Percentiles rank a stretch among this genome's conserved stretches.
Evolutionary conservation across 2,888 invertebrate species (phyloP).

Genomic region (Agrochola circellaris): DNA sequence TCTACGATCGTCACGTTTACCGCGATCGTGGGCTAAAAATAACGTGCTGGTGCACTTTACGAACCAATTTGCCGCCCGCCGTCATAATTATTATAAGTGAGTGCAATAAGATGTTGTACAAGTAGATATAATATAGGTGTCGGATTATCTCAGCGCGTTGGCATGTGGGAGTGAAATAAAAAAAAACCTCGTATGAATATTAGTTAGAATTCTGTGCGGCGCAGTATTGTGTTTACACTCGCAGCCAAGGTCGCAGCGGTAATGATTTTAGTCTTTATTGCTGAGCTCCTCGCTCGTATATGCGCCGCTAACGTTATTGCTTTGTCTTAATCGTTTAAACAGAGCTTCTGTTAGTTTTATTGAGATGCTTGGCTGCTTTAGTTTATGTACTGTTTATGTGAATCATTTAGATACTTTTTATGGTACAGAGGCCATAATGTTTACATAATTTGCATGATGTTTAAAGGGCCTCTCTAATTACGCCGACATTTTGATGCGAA

Average conservation of each 20-base stretch:
- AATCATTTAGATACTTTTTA: neutral
- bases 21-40: conserved; percentile 67
- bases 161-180: conserved; percentile 53
- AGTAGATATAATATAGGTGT: conserved; percentile 40
- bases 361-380: conserved; percentile 27
- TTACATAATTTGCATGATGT: conserved; percentile 14
- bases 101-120: conserved; percentile 42
- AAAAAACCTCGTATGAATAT: conserved; percentile 57
- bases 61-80: conserved; percentile 52
- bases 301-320: conserved; percentile 33
- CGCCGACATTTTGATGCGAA: conserved; percentile 10
- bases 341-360: conserved; percentile 47
- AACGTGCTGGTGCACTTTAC: conserved; percentile 55
- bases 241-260: conserved; percentile 62
- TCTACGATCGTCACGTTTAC: conserved; percentile 46
- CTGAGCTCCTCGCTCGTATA: conserved; percentile 46
- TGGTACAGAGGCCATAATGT: neutral
- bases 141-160: conserved; percentile 66
- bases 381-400: conserved; percentile 18
- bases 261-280: conserved; percentile 65
- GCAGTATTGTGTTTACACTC: conserved; percentile 63
- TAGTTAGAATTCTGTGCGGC: conserved; percentile 62
- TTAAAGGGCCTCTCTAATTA: conserved; percentile 19
- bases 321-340: conserved; percentile 51
- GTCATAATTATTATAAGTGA: conserved; percentile 36